Evolutionary conservation across 2,113 vertebrate genomes (phyloP).

Genomic region (Boleophthalmus pectinirostris): DNA sequence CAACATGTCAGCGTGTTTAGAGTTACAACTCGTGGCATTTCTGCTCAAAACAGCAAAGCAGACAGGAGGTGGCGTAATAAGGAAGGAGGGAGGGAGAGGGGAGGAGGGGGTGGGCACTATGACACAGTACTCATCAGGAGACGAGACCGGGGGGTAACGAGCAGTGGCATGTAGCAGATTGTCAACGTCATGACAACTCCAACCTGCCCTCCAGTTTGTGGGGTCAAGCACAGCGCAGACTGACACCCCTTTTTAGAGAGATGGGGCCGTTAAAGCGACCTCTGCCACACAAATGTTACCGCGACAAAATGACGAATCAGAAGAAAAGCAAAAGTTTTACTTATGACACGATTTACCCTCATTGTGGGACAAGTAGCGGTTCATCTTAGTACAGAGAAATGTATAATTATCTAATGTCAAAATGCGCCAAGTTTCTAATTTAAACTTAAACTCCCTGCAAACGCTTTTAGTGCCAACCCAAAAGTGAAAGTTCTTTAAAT

Average conservation of each 20-base stretch:
- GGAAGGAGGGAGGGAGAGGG: not conserved
- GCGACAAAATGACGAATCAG: not conserved
- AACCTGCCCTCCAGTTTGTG: slow-evolving; percentile 36
- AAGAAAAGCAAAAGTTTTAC: not conserved
- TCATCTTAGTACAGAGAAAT: too few species aligned
- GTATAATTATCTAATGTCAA: too few species aligned
- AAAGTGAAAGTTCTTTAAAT: too few species aligned
- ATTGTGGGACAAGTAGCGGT: too few species aligned
- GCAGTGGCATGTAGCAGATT: slow-evolving; percentile 49
- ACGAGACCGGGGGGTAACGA: slow-evolving; percentile 31
- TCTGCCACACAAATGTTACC: not conserved
- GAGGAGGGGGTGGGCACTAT: slow-evolving; percentile 11
- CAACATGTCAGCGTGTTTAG: slow-evolving; percentile 30
- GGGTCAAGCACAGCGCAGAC: slow-evolving; percentile 45
- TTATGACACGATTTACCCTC: too few species aligned
- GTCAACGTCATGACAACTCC: slow-evolving; percentile 33
- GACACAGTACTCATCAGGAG: slow-evolving; percentile 34
- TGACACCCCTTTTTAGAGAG: slow-evolving; percentile 20
- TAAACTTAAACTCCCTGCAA: not conserved
- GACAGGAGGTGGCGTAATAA: not conserved
- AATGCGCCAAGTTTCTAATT: not conserved
- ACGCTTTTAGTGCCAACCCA: not conserved
- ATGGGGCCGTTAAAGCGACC: not conserved
- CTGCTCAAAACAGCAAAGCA: not conserved
- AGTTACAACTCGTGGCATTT: slow-evolving; percentile 33